Conservation (phyloP, 30 jellyfish, hydroid and myxozoan genomes). For the Clytia hemisphaerica region DNA sequence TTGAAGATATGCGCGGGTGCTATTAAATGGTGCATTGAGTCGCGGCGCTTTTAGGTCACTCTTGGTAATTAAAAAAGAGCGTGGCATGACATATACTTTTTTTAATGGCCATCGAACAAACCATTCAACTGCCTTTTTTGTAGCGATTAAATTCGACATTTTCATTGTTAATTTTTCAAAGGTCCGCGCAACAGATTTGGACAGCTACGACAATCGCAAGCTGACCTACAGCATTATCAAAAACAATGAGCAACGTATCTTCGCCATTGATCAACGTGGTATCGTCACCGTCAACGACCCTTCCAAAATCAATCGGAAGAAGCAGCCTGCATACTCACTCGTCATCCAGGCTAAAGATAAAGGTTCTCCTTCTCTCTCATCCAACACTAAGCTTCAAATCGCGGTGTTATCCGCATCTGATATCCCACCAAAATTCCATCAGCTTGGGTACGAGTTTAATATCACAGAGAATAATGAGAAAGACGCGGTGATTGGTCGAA, state of each 20-base stretch:
- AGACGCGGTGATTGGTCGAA: conserved; percentile 56
- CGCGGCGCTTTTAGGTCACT: too few species aligned
- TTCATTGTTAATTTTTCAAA: conserved; percentile 7
- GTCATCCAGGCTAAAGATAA: conserved; percentile 66
- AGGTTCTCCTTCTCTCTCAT: conserved; percentile 66
- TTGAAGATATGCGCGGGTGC: too few species aligned
- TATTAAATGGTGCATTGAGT: too few species aligned
- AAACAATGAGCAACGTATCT: conserved; percentile 18
- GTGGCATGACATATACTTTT: too few species aligned
- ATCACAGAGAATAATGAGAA: conserved; percentile 50
- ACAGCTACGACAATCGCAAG: conserved; percentile 52
- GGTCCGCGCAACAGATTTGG: conserved; percentile 76
- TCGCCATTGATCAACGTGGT: conserved; percentile 58
- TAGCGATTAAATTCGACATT: too few species aligned
- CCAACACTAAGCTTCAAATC: conserved; percentile 44
- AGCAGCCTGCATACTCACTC: conserved; percentile 25
- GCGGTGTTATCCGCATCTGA: conserved; percentile 62
- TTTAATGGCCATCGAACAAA: too few species aligned
- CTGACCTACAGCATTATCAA: conserved; percentile 41
- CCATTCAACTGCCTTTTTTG: too few species aligned
- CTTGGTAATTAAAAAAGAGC: too few species aligned
- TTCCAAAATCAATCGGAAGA: not conserved
- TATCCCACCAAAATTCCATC: conserved; percentile 81
- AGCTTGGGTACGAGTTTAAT: conserved; percentile 36
- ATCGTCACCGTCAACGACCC: conserved; percentile 56